Conservation (phyloP, 2,888 invertebrate genomes). For the Onchidella celtica region DNA sequence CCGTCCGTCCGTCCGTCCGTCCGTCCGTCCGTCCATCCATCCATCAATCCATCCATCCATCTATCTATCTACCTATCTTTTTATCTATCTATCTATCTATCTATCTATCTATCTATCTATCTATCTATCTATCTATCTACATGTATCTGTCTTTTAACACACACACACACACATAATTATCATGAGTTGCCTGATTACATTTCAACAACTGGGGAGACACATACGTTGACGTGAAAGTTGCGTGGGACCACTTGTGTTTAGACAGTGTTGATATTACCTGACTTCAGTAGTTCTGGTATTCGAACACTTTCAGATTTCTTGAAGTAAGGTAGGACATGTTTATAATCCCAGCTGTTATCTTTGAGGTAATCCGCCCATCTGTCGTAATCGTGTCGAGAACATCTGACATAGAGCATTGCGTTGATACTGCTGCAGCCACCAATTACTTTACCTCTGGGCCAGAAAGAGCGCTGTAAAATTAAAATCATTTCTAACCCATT, state of each 20-base stretch:
- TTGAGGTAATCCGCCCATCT: conserved; percentile 92
- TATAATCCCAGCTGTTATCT: conserved; percentile 91
- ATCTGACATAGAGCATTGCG: conserved; percentile 94
- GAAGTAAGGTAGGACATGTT: conserved; percentile 85
- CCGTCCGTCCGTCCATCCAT: background rate
- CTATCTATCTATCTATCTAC: background rate
- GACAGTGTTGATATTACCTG: too few species aligned
- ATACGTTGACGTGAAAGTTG: too few species aligned
- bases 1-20: background rate
- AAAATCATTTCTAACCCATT: too few species aligned
- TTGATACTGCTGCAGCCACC: conserved; percentile 93
- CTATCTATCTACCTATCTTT: background rate
- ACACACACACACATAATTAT: too few species aligned
- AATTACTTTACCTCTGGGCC: conserved; percentile 94
- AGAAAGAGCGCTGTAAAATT: conserved; percentile 76
- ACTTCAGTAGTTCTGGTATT: conserved; percentile 21
- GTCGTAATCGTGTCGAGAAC: conserved; percentile 90
- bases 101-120: background rate
- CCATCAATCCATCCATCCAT: background rate
- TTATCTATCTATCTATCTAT: background rate
- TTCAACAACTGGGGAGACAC: too few species aligned
- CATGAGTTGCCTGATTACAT: too few species aligned
- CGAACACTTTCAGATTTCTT: conserved; percentile 78
- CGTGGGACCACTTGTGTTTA: too few species aligned
- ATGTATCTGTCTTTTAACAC: background rate